A percentile compares a stretch with the other conserved stretches of the same genome.
Evolutionary conservation across 2,888 invertebrate species (phyloP).

Genomic region (Tenthredo scrophulariae): DNA sequence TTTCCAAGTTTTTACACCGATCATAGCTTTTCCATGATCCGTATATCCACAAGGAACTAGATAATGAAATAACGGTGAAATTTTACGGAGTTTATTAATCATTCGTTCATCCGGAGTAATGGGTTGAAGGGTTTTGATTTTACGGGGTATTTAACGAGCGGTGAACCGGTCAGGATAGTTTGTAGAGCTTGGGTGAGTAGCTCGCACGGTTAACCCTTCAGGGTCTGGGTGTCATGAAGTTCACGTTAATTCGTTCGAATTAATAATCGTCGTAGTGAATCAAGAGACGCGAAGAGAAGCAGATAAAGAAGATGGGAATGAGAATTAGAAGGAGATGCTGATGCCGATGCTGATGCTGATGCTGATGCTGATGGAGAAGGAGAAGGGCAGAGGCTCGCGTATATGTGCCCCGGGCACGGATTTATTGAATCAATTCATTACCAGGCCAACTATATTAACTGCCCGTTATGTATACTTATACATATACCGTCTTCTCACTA

Average conservation of each 20-base stretch:
- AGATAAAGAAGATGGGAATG: slow-evolving; percentile 11
- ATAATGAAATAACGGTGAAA: not conserved
- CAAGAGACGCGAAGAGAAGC: slow-evolving; percentile 67
- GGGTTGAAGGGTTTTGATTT: slow-evolving; percentile 6
- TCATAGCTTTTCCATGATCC: not conserved
- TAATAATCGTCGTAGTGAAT: slow-evolving; percentile 71
- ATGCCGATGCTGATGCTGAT: not conserved
- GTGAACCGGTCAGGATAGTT: not conserved
- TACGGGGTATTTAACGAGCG: slow-evolving; percentile 1
- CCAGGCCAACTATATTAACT: slow-evolving; percentile 68
- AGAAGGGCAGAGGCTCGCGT: slow-evolving; percentile 53
- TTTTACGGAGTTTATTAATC: not conserved
- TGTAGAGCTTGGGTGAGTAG: not conserved
- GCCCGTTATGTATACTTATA: slow-evolving; percentile 38
- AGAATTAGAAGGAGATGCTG: slow-evolving; percentile 27
- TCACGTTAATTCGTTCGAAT: slow-evolving; percentile 76
- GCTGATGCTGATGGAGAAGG: not conserved
- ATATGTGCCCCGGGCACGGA: slow-evolving; percentile 68
- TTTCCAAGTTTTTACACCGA: too few relatives aligned
- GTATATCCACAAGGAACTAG: too few relatives aligned
- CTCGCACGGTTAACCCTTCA: slow-evolving; percentile 66
- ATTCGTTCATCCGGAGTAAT: not conserved
- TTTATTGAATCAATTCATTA: slow-evolving; percentile 77
- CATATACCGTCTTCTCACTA: slow-evolving; percentile 47
- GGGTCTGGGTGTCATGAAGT: slow-evolving; percentile 69